Evolutionary conservation across 2,113 vertebrate species (phyloP), one percentile per base, ranked within the genome.

Genomic region (Brachyistius frenatus): DNA sequence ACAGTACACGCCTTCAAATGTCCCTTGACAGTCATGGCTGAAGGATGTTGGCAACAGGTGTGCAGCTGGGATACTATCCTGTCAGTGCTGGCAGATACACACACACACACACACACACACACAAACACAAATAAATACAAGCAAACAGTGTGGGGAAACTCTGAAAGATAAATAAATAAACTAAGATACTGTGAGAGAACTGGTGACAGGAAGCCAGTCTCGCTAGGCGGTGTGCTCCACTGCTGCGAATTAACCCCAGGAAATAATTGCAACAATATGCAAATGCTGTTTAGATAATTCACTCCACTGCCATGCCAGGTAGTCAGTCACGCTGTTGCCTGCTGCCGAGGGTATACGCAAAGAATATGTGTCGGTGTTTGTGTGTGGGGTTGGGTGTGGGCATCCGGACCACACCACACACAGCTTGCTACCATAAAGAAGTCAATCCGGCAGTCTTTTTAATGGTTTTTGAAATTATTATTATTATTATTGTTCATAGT

Each of bases 181-280:
- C 63, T 62, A 67, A 73, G 93, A 89, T 96, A 95, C 93, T 92
- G 92, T 89, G 93, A 93, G 95, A 85, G 85, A 95, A 95, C 95
- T 95, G 95, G 96, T 97, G 97, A 97, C 95, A 92, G 89, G 89
- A 95, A 96, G 93, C 93, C 89, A 92, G 95, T 98, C 97, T 98
- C 97, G 90, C 94, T 96, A 96, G 96, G 94, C 80, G 57, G 94
- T 85, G 93, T 94, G 95, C 96, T 96, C 96, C 96, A 94, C 95
- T 94, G 94, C 94, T 96, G 96, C 96, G 96, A 98, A 99, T 99
- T 99, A 99, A 98, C 96, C 96, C 96, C 96, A 93, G 96, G 93
- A 99, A 98, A 98, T 98, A 98, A 99, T 98, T 97, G 97, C 95
- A 95, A 94, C 96, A 96, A 95, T 97, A 98, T 98, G 97, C 96